These are phyloP conservation scores for Stictonetta naevosa DNA, from an alignment of 2,113 vertebrate species.

Conservation along the genomic window DNA sequence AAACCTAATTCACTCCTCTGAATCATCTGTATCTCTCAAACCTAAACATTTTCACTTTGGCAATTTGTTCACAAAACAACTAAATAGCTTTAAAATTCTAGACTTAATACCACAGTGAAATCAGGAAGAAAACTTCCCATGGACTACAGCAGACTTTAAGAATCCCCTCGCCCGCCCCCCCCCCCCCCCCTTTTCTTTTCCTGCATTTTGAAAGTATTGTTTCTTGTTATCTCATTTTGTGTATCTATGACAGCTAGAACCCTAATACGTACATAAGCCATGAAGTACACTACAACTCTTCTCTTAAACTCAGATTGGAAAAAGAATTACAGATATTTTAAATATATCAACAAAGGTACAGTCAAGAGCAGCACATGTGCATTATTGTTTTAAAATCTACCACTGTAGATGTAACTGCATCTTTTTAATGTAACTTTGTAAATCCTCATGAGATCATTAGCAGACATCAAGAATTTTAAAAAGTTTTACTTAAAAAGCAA, in stretches of 20 bases:
- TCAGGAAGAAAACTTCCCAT: not conserved
- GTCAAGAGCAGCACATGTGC: not conserved
- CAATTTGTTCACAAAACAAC: not conserved
- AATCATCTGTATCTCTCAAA: not conserved
- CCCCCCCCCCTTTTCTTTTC: not conserved
- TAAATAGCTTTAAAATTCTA: not conserved
- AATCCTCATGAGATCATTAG: not conserved
- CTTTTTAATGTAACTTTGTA: not conserved
- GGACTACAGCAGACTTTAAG: not conserved
- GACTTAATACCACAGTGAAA: not conserved
- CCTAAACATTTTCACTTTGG: not conserved
- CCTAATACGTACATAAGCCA: not conserved
- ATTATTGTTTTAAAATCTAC: not conserved
- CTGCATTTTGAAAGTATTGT: not conserved
- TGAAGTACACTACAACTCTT: not conserved
- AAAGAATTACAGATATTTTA: not conserved
- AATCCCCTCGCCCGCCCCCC: too few relatives aligned
- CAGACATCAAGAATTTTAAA: not conserved
- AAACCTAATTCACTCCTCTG: not conserved
- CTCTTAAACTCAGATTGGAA: not conserved
- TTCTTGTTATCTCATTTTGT: not conserved
- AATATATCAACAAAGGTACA: not conserved
- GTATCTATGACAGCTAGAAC: not conserved
- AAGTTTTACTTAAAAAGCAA: not conserved
- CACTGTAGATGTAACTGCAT: too few relatives aligned